Percentiles rank a stretch among this genome's conserved stretches.
These are phyloP conservation scores for Trachymyrmex septentrionalis DNA, from an alignment of 1,140 invertebrate species.

Conservation along the genomic window DNA sequence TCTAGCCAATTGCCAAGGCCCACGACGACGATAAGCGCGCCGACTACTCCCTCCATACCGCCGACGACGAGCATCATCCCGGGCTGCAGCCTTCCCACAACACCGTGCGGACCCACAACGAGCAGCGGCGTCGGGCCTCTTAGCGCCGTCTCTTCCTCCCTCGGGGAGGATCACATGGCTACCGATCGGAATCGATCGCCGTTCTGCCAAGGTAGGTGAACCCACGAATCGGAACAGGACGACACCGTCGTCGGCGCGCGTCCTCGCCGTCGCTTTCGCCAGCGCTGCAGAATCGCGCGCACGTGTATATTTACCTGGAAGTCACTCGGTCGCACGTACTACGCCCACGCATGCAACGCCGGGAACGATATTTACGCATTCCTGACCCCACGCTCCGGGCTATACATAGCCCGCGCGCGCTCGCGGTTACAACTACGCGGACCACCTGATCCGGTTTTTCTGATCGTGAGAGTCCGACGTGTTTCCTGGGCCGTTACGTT, in stretches of 20 bases:
- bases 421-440: conserved; percentile 69
- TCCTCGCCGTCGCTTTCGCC: not conserved
- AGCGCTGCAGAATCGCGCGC: conserved; percentile 47
- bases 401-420: conserved; percentile 78
- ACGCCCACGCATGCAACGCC: conserved; percentile 74
- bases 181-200: conserved; percentile 71
- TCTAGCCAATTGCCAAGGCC: conserved; percentile 79
- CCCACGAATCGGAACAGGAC: not conserved
- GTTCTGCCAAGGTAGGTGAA: conserved; percentile 78
- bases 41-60: conserved; percentile 80
- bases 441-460: conserved; percentile 76
- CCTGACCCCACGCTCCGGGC: conserved; percentile 79
- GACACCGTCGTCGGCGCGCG: not conserved
- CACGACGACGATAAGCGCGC: conserved; percentile 82
- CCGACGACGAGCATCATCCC: conserved; percentile 68
- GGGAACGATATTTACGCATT: conserved; percentile 83
- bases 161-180: conserved; percentile 68
- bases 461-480: conserved; percentile 56
- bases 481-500: conserved; percentile 48
- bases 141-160: conserved; percentile 57
- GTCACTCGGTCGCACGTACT: conserved; percentile 71
- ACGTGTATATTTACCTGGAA: conserved; percentile 74
- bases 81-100: conserved; percentile 79
- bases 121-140: conserved; percentile 58
- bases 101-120: conserved; percentile 72